Conservation (phyloP, 1,140 invertebrate genomes). For the Drosophila ohnishii region DNA sequence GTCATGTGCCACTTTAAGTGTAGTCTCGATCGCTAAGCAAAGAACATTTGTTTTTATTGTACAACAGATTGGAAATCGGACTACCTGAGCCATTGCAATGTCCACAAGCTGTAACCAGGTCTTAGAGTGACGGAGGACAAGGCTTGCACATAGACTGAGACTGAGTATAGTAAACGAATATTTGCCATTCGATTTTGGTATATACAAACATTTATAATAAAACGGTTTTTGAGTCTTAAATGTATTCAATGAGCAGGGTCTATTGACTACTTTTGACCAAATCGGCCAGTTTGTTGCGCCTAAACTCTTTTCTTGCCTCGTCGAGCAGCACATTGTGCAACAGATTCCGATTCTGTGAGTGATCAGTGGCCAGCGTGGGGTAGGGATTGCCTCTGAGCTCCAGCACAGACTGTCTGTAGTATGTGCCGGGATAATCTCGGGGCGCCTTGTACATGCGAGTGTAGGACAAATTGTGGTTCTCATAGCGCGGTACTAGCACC, state of each 20-base stretch:
- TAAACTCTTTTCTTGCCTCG: constrained; percentile 88
- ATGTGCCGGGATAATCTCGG: constrained; percentile 85
- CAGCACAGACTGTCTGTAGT: constrained; percentile 86
- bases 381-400: constrained; percentile 92
- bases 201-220: constrained; percentile 36
- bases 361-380: constrained; percentile 85
- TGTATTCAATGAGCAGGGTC: background rate
- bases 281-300: constrained; percentile 66
- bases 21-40: background rate
- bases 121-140: too few relatives aligned
- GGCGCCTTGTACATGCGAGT: constrained; percentile 90
- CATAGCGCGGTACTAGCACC: constrained; percentile 92
- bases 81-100: constrained; percentile 74
- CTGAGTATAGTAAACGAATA: background rate
- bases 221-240: constrained; percentile 22
- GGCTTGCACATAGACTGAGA: background rate
- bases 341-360: constrained; percentile 85
- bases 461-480: constrained; percentile 88
- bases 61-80: constrained; percentile 69
- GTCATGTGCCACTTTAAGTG: background rate
- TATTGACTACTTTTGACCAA: constrained; percentile 41
- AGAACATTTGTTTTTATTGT: background rate
- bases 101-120: constrained; percentile 50
- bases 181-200: constrained; percentile 4
- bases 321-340: constrained; percentile 89